These are phyloP conservation scores for Cricetomys ansorgei DNA, from an alignment of 2,113 vertebrate species.

Conservation along the genomic window DNA sequence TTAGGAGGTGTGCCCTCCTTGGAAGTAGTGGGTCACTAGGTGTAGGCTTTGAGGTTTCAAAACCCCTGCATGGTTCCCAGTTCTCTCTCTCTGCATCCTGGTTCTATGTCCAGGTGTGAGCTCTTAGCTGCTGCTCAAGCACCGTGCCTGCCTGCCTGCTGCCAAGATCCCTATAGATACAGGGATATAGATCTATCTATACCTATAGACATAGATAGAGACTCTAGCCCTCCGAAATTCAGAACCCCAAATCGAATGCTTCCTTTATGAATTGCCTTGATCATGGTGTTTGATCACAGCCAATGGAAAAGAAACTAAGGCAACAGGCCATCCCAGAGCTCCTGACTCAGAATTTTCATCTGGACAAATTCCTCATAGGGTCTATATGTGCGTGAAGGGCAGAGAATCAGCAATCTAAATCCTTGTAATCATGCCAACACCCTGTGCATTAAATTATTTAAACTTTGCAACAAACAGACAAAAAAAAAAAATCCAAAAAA, in stretches of 20 bases:
- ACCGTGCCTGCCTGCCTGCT: not conserved
- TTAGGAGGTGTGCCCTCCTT: not conserved
- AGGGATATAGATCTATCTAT: no score
- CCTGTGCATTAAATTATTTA: not conserved
- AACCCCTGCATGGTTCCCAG: not conserved
- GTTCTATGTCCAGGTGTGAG: not conserved
- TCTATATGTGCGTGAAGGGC: not conserved
- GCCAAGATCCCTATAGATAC: not conserved
- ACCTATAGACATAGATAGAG: no score
- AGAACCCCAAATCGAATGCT: not conserved
- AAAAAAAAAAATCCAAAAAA: no score
- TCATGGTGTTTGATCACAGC: not conserved
- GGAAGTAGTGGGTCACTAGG: not conserved
- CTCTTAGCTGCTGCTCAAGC: not conserved
- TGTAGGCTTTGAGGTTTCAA: not conserved
- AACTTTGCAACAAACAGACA: constrained; percentile 1
- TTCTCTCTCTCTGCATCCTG: not conserved
- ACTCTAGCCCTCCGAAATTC: not conserved
- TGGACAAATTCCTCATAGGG: not conserved
- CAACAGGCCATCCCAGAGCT: not conserved
- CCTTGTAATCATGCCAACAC: not conserved
- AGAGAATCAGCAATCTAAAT: not conserved
- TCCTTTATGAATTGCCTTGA: not conserved
- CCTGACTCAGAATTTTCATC: not conserved
- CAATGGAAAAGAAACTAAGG: not conserved